Conservation (phyloP, 2,797 vertebrate species). For the Cichlasoma orientale region DNA sequence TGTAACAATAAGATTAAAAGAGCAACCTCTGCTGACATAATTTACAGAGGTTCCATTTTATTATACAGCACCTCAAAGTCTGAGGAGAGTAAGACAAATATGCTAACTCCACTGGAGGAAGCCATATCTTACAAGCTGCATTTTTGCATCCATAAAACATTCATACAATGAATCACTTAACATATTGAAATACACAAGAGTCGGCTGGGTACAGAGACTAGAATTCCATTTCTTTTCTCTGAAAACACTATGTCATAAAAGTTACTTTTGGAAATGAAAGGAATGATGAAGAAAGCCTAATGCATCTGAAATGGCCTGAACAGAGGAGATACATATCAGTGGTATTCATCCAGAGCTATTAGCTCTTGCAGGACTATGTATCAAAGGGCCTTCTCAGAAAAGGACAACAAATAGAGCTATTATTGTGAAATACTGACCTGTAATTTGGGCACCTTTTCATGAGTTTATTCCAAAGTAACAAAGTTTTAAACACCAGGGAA, state of each 20-base stretch:
- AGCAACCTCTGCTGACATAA: slow-evolving; percentile 3
- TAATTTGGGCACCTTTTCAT: slow-evolving; percentile 26
- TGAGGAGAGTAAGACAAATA: slow-evolving; percentile 29
- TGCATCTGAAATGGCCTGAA: slow-evolving; percentile 43
- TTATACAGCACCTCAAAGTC: slow-evolving; percentile 22
- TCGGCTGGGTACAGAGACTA: slow-evolving; percentile 29
- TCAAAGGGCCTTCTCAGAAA: slow-evolving; percentile 47
- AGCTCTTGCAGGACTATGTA: slow-evolving; percentile 49
- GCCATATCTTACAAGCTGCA: slow-evolving; percentile 48
- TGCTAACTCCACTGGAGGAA: slow-evolving; percentile 33
- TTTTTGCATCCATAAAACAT: slow-evolving; percentile 68
- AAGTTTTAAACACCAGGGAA: background rate
- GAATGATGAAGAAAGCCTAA: slow-evolving; percentile 43
- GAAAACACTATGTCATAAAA: slow-evolving; percentile 60
- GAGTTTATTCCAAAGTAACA: slow-evolving; percentile 4
- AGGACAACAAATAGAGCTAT: slow-evolving; percentile 37
- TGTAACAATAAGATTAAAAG: slow-evolving; percentile 16
- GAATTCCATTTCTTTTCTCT: slow-evolving; percentile 51
- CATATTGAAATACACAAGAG: slow-evolving; percentile 55
- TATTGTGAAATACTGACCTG: slow-evolving; percentile 39
- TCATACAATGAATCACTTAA: slow-evolving; percentile 70
- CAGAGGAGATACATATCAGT: slow-evolving; percentile 36
- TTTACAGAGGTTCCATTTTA: slow-evolving; percentile 37
- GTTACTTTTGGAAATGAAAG: slow-evolving; percentile 56
- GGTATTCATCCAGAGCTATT: slow-evolving; percentile 49